Percentiles rank a stretch among this genome's conserved stretches.
Conservation (phyloP, 2,797 vertebrate species). For the Eulemur mongoz region DNA sequence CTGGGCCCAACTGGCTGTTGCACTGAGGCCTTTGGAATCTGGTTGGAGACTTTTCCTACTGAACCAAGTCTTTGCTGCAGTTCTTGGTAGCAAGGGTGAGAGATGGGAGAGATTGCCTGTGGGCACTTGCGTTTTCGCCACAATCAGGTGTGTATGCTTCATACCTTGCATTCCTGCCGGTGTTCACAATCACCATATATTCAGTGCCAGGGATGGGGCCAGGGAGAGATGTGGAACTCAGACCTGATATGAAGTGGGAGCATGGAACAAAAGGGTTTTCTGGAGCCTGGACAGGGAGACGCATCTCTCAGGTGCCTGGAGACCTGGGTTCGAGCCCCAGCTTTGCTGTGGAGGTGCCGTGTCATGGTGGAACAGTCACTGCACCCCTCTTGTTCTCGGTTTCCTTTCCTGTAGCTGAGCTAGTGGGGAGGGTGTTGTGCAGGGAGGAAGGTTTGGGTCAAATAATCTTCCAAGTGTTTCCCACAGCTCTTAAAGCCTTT, state of each 20-base stretch:
- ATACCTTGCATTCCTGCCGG: neutral
- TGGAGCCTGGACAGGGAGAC: neutral
- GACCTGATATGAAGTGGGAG: neutral
- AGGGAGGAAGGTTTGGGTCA: neutral
- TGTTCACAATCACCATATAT: neutral
- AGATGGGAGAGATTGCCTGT: neutral
- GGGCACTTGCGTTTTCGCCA: neutral
- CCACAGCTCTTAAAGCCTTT: neutral
- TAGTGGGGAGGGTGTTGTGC: neutral
- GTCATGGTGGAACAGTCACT: neutral
- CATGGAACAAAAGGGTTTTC: neutral
- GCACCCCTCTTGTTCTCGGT: too few species aligned
- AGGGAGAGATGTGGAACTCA: neutral
- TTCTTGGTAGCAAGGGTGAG: neutral
- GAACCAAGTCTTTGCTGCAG: neutral
- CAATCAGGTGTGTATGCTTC: neutral
- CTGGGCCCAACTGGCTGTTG: too few species aligned
- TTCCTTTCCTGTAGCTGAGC: neutral
- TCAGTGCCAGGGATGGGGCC: neutral
- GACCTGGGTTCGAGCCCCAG: neutral
- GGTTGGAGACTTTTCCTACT: neutral
- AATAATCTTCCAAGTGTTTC: neutral
- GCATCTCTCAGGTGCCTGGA: neutral
- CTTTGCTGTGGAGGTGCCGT: too few species aligned
- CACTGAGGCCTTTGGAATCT: neutral